These are phyloP conservation scores for Tetraodon nigroviridis DNA, from an alignment of 2,113 vertebrate species.

Conservation along the genomic window DNA sequence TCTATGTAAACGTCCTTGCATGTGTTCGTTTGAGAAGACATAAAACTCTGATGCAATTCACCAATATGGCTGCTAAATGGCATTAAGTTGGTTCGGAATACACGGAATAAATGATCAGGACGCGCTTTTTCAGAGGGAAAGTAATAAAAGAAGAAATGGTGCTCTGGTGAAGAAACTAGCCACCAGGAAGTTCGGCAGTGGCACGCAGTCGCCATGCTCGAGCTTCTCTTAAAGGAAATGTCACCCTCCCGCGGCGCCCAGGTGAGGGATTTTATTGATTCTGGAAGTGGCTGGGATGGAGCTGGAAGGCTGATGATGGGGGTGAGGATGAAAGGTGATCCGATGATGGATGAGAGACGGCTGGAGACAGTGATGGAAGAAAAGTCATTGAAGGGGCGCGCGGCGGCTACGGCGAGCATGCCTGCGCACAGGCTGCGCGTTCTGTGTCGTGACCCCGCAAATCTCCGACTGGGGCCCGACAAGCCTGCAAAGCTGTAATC, in stretches of 20 bases:
- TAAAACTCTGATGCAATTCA: background rate
- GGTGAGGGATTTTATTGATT: slow-evolving; percentile 60
- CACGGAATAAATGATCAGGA: background rate
- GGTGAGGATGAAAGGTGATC: slow-evolving; percentile 62
- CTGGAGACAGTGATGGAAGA: slow-evolving; percentile 34
- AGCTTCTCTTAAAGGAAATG: slow-evolving; percentile 16
- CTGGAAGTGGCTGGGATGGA: slow-evolving; percentile 45
- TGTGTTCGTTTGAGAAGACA: background rate
- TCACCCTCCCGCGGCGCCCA: slow-evolving; percentile 9
- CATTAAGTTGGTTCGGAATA: background rate
- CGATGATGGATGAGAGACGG: slow-evolving; percentile 62
- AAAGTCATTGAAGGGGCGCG: slow-evolving; percentile 25
- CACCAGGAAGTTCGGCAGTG: background rate
- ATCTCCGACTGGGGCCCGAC: slow-evolving; percentile 42
- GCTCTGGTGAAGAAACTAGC: background rate
- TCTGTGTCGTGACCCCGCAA: slow-evolving; percentile 28
- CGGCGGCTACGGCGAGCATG: background rate
- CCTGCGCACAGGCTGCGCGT: background rate
- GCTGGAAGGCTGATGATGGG: slow-evolving; percentile 37
- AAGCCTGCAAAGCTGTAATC: slow-evolving; percentile 41
- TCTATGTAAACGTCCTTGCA: background rate
- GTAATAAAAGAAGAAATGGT: background rate
- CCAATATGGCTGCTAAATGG: background rate
- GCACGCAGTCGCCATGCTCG: background rate
- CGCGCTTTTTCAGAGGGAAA: slow-evolving; percentile 1